Evolutionary conservation across 2,888 invertebrate genomes (phyloP).

Genomic region (Tyria jacobaeae): DNA sequence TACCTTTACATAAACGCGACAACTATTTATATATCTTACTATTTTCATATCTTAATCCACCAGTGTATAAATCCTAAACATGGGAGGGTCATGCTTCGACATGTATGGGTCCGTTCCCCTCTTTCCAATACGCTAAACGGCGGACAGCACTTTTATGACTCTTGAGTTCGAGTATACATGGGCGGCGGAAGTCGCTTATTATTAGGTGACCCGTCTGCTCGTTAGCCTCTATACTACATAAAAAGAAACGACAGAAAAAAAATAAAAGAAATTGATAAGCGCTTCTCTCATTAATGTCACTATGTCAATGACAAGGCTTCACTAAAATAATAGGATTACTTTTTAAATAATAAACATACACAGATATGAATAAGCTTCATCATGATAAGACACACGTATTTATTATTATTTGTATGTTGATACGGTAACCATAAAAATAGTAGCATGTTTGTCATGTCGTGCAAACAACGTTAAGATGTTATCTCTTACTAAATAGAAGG

Average conservation of each 20-base stretch:
- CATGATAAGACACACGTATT: constrained; percentile 1
- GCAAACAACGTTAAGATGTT: constrained; percentile 6
- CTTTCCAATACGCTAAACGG: neutral
- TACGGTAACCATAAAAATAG: neutral
- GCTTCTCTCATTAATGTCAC: constrained; percentile 15
- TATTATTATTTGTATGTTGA: constrained; percentile 5
- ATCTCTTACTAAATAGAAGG: constrained; percentile 3
- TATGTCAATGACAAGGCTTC: constrained; percentile 29
- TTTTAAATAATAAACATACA: constrained; percentile 12
- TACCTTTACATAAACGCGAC: too few relatives aligned
- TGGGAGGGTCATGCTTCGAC: too few relatives aligned
- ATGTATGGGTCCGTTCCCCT: too few relatives aligned
- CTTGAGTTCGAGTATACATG: too few relatives aligned
- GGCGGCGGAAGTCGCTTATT: too few relatives aligned
- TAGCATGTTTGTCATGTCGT: neutral
- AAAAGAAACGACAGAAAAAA: neutral
- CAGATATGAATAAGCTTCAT: neutral
- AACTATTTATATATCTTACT: too few relatives aligned
- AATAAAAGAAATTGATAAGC: neutral
- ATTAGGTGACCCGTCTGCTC: too few relatives aligned
- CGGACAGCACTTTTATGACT: too few relatives aligned
- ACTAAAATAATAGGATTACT: constrained; percentile 14
- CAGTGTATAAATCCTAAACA: too few relatives aligned
- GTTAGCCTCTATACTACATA: too few relatives aligned
- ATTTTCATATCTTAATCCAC: too few relatives aligned